Conservation (phyloP, 2,888 invertebrate genomes). For the Melolontha melolontha region DNA sequence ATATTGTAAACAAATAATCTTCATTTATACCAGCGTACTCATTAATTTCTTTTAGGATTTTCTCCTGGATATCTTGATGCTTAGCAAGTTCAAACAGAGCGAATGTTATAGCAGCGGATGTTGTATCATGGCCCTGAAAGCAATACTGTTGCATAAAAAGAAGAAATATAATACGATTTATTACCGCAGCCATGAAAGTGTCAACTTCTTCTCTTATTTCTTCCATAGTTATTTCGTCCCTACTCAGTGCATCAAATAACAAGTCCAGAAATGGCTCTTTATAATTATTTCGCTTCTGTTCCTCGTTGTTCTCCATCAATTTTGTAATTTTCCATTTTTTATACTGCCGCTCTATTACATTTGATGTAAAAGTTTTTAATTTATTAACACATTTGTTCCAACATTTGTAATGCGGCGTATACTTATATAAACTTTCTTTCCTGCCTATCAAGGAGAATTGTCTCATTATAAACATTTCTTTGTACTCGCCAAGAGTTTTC, state of each 20-base stretch:
- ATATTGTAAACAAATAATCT: constrained; percentile 3
- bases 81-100: constrained; percentile 61
- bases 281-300: neutral
- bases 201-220: constrained; percentile 48
- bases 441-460: no score
- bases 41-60: constrained; percentile 23
- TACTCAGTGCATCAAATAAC: neutral
- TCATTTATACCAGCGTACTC: constrained; percentile 4
- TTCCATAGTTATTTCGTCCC: constrained; percentile 37
- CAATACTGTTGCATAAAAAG: neutral
- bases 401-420: no score
- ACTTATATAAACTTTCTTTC: no score
- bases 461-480: no score
- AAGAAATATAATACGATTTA: neutral
- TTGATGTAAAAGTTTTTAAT: no score
- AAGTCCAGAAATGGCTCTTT: constrained; percentile 12
- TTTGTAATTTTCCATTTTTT: constrained; percentile 36
- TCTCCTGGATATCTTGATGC: constrained; percentile 58
- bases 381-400: no score
- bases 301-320: neutral
- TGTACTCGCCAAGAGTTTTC: no score
- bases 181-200: constrained; percentile 50
- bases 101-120: constrained; percentile 62
- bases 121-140: constrained; percentile 53
- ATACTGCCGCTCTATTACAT: constrained; percentile 21